These are phyloP conservation scores for Hydrozoanthus gracilis DNA, from an alignment of 92 coral and sea anemone genomes.

Conservation along the genomic window DNA sequence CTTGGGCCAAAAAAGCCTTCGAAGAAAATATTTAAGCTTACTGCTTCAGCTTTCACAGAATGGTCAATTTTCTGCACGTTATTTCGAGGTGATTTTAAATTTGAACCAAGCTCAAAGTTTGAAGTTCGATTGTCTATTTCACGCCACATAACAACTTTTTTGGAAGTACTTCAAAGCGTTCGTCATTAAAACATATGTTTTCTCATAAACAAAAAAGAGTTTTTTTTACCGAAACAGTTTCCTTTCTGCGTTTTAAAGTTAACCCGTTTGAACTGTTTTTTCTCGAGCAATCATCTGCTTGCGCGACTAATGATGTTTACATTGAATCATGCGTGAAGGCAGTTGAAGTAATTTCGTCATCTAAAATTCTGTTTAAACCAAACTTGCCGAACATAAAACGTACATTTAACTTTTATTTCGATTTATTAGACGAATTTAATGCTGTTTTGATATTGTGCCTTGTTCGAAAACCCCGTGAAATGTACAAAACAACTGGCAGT, in stretches of 20 bases:
- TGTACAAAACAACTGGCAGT: constrained; percentile 34
- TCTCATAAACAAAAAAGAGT: not conserved
- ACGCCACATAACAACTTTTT: too few relatives aligned
- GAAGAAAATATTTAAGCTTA: too few relatives aligned
- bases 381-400: constrained; percentile 5
- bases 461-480: constrained; percentile 31
- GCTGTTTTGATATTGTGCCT: constrained; percentile 31
- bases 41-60: too few relatives aligned
- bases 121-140: not conserved
- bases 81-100: not conserved
- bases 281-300: constrained; percentile 5
- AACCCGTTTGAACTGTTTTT: too few relatives aligned
- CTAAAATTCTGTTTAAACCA: not conserved
- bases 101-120: not conserved
- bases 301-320: constrained; percentile 1
- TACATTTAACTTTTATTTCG: not conserved
- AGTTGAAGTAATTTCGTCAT: not conserved
- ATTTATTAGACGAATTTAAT: constrained; percentile 10
- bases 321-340: not conserved
- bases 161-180: too few relatives aligned
- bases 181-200: too few relatives aligned
- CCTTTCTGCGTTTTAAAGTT: not conserved
- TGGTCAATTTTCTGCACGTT: not conserved
- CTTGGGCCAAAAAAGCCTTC: not conserved
- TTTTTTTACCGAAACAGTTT: not conserved